Evolutionary conservation across 1,140 invertebrate species (phyloP).

Genomic region (Sipha flava): DNA sequence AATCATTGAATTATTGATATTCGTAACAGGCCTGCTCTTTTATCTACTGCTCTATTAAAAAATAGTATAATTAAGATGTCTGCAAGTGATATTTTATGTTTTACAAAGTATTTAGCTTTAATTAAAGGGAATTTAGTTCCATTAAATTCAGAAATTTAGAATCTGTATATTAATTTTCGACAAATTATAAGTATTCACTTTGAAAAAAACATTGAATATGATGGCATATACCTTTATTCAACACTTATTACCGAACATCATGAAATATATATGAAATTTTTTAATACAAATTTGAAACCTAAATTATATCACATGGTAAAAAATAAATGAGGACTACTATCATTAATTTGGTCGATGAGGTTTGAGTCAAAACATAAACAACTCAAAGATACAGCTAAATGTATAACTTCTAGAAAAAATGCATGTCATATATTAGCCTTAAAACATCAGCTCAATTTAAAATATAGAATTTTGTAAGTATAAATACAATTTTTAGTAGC

Average conservation of each 20-base stretch:
- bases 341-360: neutral
- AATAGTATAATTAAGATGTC: no score
- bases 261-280: neutral
- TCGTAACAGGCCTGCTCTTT: neutral
- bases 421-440: neutral
- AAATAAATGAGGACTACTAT: neutral
- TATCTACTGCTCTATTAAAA: no score
- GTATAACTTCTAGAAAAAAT: neutral
- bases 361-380: constrained; percentile 17
- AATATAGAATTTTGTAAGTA: neutral
- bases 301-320: neutral
- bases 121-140: no score
- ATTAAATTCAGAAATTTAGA: no score
- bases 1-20: neutral
- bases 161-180: no score
- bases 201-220: no score
- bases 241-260: neutral
- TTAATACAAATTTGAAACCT: neutral
- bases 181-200: no score
- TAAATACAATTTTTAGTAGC: neutral
- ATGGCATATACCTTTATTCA: neutral
- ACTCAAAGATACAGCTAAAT: neutral
- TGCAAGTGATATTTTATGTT: neutral
- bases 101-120: no score
- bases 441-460: no score